Conservation (phyloP, 2,888 invertebrate species). For the Cerceris rybyensis region DNA sequence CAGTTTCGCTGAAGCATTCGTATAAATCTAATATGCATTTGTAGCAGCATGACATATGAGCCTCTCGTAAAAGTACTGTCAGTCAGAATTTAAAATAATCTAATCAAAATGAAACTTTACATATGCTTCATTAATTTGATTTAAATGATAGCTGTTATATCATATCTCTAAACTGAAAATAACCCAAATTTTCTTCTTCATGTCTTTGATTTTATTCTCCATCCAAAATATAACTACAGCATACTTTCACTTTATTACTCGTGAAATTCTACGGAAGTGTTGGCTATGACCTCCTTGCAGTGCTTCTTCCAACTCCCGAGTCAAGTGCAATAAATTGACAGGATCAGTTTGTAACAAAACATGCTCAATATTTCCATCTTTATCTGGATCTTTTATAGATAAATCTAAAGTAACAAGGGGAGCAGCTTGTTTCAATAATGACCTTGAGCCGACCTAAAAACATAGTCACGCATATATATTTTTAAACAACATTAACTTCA, state of each 20-base stretch:
- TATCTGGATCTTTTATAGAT: slow-evolving; percentile 79
- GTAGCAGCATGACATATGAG: neutral
- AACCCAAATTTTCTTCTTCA: neutral
- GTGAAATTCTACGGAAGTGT: slow-evolving; percentile 84
- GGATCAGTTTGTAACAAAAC: slow-evolving; percentile 83
- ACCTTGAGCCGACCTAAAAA: slow-evolving; percentile 84
- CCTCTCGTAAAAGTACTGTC: slow-evolving; percentile 52
- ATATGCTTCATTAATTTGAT: slow-evolving; percentile 55
- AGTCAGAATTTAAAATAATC: slow-evolving; percentile 61
- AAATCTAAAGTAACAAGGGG: slow-evolving; percentile 85
- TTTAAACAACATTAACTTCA: neutral
- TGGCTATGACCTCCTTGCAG: slow-evolving; percentile 84
- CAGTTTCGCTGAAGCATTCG: slow-evolving; percentile 20
- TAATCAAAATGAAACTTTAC: slow-evolving; percentile 56
- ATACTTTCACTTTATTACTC: slow-evolving; percentile 79
- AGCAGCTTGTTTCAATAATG: slow-evolving; percentile 84
- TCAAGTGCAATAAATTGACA: slow-evolving; percentile 83
- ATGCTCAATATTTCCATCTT: slow-evolving; percentile 71
- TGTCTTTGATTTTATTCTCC: neutral
- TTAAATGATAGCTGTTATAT: slow-evolving; percentile 18
- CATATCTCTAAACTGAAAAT: neutral
- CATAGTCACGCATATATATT: neutral
- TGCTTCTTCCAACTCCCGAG: slow-evolving; percentile 84
- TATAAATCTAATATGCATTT: slow-evolving; percentile 10
- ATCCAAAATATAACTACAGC: neutral